phyloP scores from a whole-genome alignment of 2,797 vertebrate genomes.

The Xiphorhynchus erythropygius region DNA sequence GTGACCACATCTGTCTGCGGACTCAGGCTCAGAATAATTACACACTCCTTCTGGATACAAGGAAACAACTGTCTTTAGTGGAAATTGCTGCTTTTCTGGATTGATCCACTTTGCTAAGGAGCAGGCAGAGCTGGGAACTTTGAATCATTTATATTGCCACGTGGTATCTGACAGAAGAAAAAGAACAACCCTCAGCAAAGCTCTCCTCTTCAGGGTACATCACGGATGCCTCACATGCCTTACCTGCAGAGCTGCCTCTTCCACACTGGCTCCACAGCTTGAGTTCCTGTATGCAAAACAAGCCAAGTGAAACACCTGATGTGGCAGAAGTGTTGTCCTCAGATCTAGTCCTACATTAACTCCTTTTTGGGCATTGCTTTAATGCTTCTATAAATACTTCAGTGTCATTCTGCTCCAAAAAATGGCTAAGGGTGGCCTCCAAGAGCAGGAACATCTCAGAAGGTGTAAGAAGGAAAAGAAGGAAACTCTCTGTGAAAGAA shows the following conservation, averaged over 20 bases:
- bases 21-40: not conserved
- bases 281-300: not conserved
- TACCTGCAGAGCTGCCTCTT: not conserved
- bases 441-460: not conserved
- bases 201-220: accelerated
- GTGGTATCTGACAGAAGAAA: not conserved
- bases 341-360: not conserved
- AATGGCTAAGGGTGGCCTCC: not conserved
- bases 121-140: not conserved
- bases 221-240: not conserved
- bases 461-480: not conserved
- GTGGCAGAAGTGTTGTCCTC: not conserved
- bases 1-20: not conserved
- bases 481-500: not conserved
- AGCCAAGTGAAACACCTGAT: not conserved
- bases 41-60: not conserved
- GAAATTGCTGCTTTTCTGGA: not conserved
- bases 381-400: not conserved
- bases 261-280: not conserved
- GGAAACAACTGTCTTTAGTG: not conserved
- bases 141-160: not conserved
- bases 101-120: not conserved
- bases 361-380: not conserved
- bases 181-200: accelerated
- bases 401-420: not conserved